Base-by-base conservation (phyloP, 2,113 vertebrate species). In the Microcebus tavaratra region DNA sequence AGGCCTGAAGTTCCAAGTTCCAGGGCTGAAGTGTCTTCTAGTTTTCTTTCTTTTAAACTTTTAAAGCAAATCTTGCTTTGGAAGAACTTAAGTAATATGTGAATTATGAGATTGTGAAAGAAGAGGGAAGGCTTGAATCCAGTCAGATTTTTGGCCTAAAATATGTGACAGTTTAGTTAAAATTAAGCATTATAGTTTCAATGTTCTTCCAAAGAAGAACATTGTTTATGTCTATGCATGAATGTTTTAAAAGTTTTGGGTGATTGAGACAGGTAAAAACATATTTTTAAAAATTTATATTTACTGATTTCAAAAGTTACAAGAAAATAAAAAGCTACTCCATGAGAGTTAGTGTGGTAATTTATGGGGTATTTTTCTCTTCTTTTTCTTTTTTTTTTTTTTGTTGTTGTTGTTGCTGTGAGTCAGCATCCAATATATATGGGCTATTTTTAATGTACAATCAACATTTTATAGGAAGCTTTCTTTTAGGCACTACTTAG, bases 41-140 rank as follows among this genome's bases (percentile, higher is more conserved):
- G 36, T 21, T 83, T 83, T 73, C 36, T 70, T 31, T 55, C 18
- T 68, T 57, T 95, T 39, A 12, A 34, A 61, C 36, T 90, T 95
- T 80, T 67, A 89, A 91, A 83, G 34, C 48, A 96, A 67, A 96
- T 86, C 80, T 57, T 95, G 59, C 83, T 94, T 87, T 93, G 73
- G 91, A 91, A 95, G 89, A 91, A 59, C 36, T 88, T 86, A 61
- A 92, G 95, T 82, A 42, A 45, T 90, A 89, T 8, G 75, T 94
- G 48, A 98, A 73, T 88, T 97, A 75, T 88, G 92, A 75, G 18
- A 72, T 65, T 93, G 92, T 85, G 88, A 94, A 97, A 95, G 34
- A 67, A 68, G n/a, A 78, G 50, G 1, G 5, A 67, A 93, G 53
- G 18, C 88, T 93, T 91, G 89, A 97, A 92, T 91, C 94, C 94